Evolutionary conservation across 2,888 invertebrate species (phyloP), one percentile per base, ranked within the genome.

Genomic region (Leuctra nigra): DNA sequence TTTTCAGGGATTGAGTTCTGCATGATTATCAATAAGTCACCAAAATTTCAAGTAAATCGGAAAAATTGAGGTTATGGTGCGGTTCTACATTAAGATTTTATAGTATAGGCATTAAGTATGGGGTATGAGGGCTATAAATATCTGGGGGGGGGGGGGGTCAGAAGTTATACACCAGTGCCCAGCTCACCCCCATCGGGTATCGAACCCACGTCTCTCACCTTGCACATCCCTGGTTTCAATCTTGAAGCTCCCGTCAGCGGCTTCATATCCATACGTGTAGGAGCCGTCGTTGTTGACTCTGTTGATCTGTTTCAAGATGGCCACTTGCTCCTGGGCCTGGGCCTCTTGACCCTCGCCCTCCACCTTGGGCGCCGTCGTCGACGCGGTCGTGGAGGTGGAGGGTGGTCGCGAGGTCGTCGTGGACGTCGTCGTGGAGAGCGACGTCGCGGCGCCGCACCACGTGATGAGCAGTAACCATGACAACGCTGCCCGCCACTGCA

Each of bases 241-340:
- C 75, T 90, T 89, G 70, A 89, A 90, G 0, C 87, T 86, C 2
- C 90, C 90, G 69, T 90, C 90, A 50, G 86, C 88, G 2, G 88
- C 87, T 73, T 90, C 90, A 67, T 87, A 90, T 1, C 90, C 90
- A 61, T 87, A 87, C 0, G 89, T 88, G 67, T 90, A 90, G 0
- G 88, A 87, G 24, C 90, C 90, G 68, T 90, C 90, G 53, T 86
- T 84, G 68, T 90, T 90, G 2, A 89, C 76, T 67, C 86, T 80
- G 61, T 87, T 82, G 64, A 91, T 87, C 71, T 88, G 86, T 68
- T 89, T 88, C 23, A 90, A 81, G 65, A 89, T 89, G 68, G 87
- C 86, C 16, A 86, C 79, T 71, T 86, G 84, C 39, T 78, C 75
- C 52, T 83, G 81, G 63, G 84, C 83, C 61, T 79, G 82, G 3